Percentiles rank a stretch among this genome's conserved stretches.
Conservation (phyloP, 92 coral and sea anemone species). For the Palythoa heliodiscus region DNA sequence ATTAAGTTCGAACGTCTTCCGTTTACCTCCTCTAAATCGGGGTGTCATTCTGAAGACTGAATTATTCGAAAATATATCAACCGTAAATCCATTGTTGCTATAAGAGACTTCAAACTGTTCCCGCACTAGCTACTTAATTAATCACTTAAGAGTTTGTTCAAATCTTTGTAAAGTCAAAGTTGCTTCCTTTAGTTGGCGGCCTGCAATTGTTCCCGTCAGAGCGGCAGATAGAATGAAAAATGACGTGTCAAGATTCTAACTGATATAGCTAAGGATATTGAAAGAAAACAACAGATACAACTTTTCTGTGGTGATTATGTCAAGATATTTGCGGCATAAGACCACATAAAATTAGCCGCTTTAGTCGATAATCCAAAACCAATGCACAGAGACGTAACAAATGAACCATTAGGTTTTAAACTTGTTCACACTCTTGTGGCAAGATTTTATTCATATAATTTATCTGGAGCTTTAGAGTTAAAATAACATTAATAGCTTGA, state of each 20-base stretch:
- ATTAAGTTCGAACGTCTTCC: too few species aligned
- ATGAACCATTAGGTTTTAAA: not conserved
- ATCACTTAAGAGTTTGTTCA: not conserved
- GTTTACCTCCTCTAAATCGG: too few species aligned
- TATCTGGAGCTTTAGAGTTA: not conserved
- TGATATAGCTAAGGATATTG: conserved; percentile 6
- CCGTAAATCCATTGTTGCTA: too few species aligned
- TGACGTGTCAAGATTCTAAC: conserved; percentile 29
- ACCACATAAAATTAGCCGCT: not conserved
- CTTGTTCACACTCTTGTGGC: too few species aligned
- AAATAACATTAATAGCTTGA: not conserved
- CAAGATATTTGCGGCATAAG: conserved; percentile 14
- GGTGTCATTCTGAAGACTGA: too few species aligned
- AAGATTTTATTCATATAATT: too few species aligned
- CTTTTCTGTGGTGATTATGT: conserved; percentile 5
- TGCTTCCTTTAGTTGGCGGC: not conserved
- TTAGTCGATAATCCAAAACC: not conserved
- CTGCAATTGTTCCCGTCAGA: conserved; percentile 5
- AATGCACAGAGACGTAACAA: not conserved
- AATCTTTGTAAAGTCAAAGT: not conserved
- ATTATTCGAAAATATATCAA: too few species aligned
- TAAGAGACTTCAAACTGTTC: too few species aligned
- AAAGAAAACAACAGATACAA: conserved; percentile 9
- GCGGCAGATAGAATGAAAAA: conserved; percentile 44
- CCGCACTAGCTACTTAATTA: not conserved